phyloP scores from a whole-genome alignment of 1,140 invertebrate genomes.

The Neodiprion fabricii region DNA sequence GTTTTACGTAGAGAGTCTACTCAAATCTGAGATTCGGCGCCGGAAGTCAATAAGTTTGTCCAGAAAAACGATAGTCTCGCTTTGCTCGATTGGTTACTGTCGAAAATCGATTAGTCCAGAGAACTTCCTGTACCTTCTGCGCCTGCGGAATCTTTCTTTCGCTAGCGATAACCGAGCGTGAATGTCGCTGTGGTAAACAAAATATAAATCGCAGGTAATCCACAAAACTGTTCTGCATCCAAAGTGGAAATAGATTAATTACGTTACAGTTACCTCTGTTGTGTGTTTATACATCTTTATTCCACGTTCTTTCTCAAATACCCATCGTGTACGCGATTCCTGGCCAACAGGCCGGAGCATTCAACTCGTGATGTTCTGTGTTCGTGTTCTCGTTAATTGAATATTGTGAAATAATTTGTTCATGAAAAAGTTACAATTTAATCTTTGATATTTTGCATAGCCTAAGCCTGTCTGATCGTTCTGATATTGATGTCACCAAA shows the following conservation, averaged over 20 bases:
- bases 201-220: slow-evolving; percentile 63
- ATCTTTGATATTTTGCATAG: neutral
- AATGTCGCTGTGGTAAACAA: slow-evolving; percentile 52
- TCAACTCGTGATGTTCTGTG: slow-evolving; percentile 15
- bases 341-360: slow-evolving; percentile 18
- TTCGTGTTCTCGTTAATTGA: neutral
- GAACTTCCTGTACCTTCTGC: neutral
- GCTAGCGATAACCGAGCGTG: slow-evolving; percentile 42
- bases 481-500: neutral
- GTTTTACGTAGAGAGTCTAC: too few relatives aligned
- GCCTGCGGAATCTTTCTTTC: slow-evolving; percentile 43
- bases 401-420: slow-evolving; percentile 14
- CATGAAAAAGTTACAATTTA: neutral
- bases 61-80: too few relatives aligned
- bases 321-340: slow-evolving; percentile 3
- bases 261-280: slow-evolving; percentile 17
- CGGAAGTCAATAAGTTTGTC: too few relatives aligned
- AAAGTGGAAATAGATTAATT: slow-evolving; percentile 22
- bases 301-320: slow-evolving; percentile 22
- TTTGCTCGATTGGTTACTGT: too few relatives aligned
- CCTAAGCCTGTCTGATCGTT: neutral
- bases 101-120: neutral
- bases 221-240: slow-evolving; percentile 37
- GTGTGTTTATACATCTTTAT: slow-evolving; percentile 28
- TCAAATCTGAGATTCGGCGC: too few relatives aligned